Percentiles rank a stretch among this genome's conserved stretches.
phyloP scores from a whole-genome alignment of 2,797 vertebrate species.

The Typhlichthys eigenmanni region DNA sequence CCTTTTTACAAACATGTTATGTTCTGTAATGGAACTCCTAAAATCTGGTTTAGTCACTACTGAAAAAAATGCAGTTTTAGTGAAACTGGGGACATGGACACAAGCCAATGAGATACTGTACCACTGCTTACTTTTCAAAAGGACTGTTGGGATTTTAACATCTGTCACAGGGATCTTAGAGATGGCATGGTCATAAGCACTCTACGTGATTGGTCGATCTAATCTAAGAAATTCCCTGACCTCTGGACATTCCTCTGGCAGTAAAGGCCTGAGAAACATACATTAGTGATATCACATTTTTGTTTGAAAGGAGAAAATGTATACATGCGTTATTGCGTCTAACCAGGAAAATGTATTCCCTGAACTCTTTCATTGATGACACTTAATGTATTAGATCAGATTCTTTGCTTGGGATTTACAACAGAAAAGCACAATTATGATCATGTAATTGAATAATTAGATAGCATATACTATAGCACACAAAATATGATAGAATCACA shows the following conservation, averaged over 20 bases:
- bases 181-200: constrained; percentile 37
- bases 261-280: constrained; percentile 23
- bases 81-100: too few relatives aligned
- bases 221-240: constrained; percentile 62
- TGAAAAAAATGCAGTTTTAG: too few relatives aligned
- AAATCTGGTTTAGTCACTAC: too few relatives aligned
- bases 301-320: constrained; percentile 24
- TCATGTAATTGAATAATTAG: constrained; percentile 27
- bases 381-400: constrained; percentile 50
- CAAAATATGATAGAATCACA: background rate
- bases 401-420: constrained; percentile 13
- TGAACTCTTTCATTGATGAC: constrained; percentile 38
- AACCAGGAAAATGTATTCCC: constrained; percentile 40
- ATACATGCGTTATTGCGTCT: constrained; percentile 36
- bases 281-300: constrained; percentile 41
- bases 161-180: constrained; percentile 51
- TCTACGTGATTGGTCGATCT: constrained; percentile 66
- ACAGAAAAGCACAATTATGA: constrained; percentile 40
- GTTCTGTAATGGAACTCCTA: too few relatives aligned
- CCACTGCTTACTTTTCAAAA: constrained; percentile 41
- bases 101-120: too few relatives aligned
- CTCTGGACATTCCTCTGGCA: constrained; percentile 22
- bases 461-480: too few relatives aligned
- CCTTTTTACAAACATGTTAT: too few relatives aligned
- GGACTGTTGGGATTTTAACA: constrained; percentile 64